Evolutionary conservation across 2,797 vertebrate species (phyloP).

Genomic region (Sarcophilus harrisii): DNA sequence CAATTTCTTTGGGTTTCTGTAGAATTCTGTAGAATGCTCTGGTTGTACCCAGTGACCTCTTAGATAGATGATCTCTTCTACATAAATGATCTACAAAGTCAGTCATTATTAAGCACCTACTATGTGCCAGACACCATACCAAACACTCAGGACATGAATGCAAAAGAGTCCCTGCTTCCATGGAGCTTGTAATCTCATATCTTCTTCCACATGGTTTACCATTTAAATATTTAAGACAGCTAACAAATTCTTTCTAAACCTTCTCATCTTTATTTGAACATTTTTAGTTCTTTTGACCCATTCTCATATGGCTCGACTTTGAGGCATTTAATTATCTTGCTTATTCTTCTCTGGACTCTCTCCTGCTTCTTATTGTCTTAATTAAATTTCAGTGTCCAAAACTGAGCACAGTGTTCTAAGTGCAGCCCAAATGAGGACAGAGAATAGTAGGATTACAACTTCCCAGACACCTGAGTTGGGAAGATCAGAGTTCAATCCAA

Average conservation of each 20-base stretch:
- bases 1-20: background rate
- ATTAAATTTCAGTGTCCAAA: background rate
- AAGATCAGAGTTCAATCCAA: background rate
- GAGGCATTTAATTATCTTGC: background rate
- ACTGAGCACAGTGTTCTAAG: background rate
- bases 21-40: background rate
- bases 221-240: background rate
- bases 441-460: background rate
- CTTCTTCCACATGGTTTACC: background rate
- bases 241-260: background rate
- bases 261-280: background rate
- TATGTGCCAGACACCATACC: background rate
- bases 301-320: background rate
- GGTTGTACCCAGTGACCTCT: background rate
- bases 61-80: background rate
- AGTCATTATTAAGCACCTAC: background rate
- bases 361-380: background rate
- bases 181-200: background rate
- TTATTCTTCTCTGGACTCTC: background rate
- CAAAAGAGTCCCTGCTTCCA: background rate
- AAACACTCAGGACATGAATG: background rate
- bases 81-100: background rate
- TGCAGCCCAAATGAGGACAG: background rate
- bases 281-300: background rate
- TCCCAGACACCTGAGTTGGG: background rate